A percentile compares a stretch with the other conserved stretches of the same genome.
These are phyloP conservation scores for Cydia splendana DNA, from an alignment of 1,140 invertebrate genomes.

Conservation along the genomic window DNA sequence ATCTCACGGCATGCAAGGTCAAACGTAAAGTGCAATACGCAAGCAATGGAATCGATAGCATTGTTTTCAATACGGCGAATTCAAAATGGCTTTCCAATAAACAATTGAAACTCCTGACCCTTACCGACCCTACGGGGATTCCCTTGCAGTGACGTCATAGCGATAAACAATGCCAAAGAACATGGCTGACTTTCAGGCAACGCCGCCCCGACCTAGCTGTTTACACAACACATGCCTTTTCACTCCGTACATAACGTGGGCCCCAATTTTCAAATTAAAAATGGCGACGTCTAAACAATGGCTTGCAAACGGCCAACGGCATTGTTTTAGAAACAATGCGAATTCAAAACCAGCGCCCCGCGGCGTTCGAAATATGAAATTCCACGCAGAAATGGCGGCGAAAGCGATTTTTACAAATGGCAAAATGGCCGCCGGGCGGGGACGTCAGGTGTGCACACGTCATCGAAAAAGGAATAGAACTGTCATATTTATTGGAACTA, in stretches of 20 bases:
- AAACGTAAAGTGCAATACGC: neutral
- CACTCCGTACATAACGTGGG: conserved; percentile 41
- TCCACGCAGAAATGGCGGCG: conserved; percentile 74
- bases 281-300: conserved; percentile 73
- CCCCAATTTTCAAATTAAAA: conserved; percentile 76
- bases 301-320: conserved; percentile 61
- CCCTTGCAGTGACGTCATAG: conserved; percentile 4
- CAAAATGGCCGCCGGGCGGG: conserved; percentile 74
- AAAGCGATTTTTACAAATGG: conserved; percentile 77
- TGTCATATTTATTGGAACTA: conserved; percentile 3
- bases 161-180: conserved; percentile 5
- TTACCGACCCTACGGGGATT: neutral
- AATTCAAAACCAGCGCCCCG: conserved; percentile 73
- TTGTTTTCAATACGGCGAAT: neutral
- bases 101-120: neutral
- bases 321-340: conserved; percentile 77
- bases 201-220: conserved; percentile 34
- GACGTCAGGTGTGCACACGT: conserved; percentile 56
- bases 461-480: neutral
- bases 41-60: neutral
- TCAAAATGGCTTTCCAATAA: neutral
- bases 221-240: conserved; percentile 3
- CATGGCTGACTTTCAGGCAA: conserved; percentile 21
- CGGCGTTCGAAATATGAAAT: conserved; percentile 76
- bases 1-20: too few relatives aligned